Percentiles rank a stretch among this genome's conserved stretches.
These are phyloP conservation scores for Apotomis capreana DNA, from an alignment of 2,888 invertebrate species.

Conservation along the genomic window DNA sequence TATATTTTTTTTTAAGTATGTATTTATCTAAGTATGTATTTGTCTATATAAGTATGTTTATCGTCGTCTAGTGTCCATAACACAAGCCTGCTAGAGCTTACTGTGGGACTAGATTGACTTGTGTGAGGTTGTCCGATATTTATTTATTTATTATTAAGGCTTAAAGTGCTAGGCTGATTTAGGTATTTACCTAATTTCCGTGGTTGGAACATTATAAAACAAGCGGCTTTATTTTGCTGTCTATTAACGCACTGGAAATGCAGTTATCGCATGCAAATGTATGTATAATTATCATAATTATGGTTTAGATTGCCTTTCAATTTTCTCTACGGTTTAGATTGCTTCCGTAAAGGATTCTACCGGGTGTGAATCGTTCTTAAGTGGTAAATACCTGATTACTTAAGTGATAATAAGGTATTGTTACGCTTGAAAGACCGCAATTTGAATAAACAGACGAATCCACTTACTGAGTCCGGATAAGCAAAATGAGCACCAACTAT, in stretches of 20 bases:
- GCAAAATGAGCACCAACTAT: background rate
- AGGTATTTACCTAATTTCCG: no score
- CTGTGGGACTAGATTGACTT: no score
- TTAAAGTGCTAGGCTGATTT: no score
- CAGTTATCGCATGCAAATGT: slow-evolving; percentile 1
- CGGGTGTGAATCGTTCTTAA: slow-evolving; percentile 8
- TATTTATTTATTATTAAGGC: no score
- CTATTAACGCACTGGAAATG: background rate
- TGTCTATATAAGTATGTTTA: no score
- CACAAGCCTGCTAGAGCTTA: no score
- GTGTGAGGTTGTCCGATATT: no score
- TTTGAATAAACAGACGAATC: slow-evolving; percentile 16
- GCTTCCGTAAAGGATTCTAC: slow-evolving; percentile 3
- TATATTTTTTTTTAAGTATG: no score
- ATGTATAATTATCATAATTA: slow-evolving; percentile 9
- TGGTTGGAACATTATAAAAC: no score
- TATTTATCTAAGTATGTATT: no score
- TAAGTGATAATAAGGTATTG: slow-evolving; percentile 10
- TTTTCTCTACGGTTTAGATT: background rate
- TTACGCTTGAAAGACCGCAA: slow-evolving; percentile 11
- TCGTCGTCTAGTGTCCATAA: no score
- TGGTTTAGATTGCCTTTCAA: background rate
- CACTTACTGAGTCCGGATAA: background rate
- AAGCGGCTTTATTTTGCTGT: no score
- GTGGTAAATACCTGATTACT: slow-evolving; percentile 6